These are phyloP conservation scores for Amniataba percoides DNA, from an alignment of 2,797 vertebrate genomes.

Conservation along the genomic window DNA sequence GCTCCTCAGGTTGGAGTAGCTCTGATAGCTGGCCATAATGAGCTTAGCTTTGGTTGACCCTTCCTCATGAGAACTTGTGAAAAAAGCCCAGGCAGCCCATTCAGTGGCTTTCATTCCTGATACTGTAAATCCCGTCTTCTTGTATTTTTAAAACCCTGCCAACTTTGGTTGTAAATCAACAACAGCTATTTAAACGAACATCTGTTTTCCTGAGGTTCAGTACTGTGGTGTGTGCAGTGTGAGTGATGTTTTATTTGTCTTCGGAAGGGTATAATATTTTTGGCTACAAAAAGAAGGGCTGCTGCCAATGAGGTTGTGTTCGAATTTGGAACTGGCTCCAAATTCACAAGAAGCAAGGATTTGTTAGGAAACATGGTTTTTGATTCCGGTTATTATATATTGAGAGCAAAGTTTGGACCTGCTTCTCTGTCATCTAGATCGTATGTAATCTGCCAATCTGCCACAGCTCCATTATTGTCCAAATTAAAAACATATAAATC, in stretches of 20 bases:
- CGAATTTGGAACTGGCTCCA: slow-evolving; percentile 46
- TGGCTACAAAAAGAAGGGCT: slow-evolving; percentile 38
- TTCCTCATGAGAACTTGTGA: slow-evolving; percentile 30
- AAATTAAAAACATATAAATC: slow-evolving; percentile 22
- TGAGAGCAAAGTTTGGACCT: slow-evolving; percentile 20
- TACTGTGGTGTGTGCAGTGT: slow-evolving; percentile 29
- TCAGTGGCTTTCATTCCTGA: slow-evolving; percentile 37
- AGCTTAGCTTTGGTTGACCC: slow-evolving; percentile 68
- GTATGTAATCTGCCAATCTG: neutral
- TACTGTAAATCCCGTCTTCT: slow-evolving; percentile 52
- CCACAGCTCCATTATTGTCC: neutral
- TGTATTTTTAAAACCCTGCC: slow-evolving; percentile 55
- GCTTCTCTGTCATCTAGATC: slow-evolving; percentile 12
- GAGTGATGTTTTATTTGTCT: slow-evolving; percentile 66
- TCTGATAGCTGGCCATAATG: slow-evolving; percentile 69
- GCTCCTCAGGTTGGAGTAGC: slow-evolving; percentile 65
- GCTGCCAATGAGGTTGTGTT: slow-evolving; percentile 58
- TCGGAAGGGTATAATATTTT: slow-evolving; percentile 53
- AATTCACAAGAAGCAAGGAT: slow-evolving; percentile 46
- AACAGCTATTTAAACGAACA: slow-evolving; percentile 57
- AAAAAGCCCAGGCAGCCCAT: slow-evolving; percentile 36
- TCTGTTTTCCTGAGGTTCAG: slow-evolving; percentile 65
- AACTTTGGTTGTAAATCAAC: slow-evolving; percentile 60
- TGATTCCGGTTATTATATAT: slow-evolving; percentile 13
- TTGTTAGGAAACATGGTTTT: slow-evolving; percentile 35